These are phyloP conservation scores for Pseudopleuronectes americanus DNA, from an alignment of 2,797 vertebrate species.

Conservation along the genomic window DNA sequence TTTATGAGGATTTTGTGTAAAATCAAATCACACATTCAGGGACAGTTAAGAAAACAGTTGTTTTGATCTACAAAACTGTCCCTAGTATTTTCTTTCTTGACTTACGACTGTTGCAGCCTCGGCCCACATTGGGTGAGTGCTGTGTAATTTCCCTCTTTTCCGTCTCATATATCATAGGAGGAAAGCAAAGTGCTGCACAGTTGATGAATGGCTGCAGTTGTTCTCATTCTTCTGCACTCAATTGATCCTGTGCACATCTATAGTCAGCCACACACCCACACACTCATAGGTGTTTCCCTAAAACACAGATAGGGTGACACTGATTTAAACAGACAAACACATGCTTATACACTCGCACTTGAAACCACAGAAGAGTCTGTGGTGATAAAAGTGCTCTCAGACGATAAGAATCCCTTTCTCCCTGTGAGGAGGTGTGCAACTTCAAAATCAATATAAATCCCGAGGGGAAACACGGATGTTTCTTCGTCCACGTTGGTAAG, in stretches of 20 bases:
- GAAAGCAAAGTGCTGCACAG: slow-evolving; percentile 4
- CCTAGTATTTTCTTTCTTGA: neutral
- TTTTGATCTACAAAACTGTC: neutral
- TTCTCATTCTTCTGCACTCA: slow-evolving; percentile 28
- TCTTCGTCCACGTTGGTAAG: slow-evolving; percentile 20
- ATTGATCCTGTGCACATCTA: slow-evolving; percentile 7
- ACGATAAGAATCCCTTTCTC: slow-evolving; percentile 12
- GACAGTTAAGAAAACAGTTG: neutral
- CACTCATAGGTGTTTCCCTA: neutral
- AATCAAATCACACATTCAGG: no score
- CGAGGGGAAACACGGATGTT: slow-evolving; percentile 23
- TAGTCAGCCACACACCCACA: neutral
- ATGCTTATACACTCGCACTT: neutral
- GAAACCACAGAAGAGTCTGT: neutral
- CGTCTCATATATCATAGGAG: slow-evolving; percentile 44
- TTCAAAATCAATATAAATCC: slow-evolving; percentile 37
- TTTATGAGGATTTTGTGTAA: no score
- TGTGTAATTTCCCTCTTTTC: slow-evolving; percentile 38
- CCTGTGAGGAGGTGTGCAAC: neutral
- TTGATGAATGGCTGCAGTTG: slow-evolving; percentile 52
- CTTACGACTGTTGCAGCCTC: slow-evolving; percentile 8
- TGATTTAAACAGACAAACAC: slow-evolving; percentile 8
- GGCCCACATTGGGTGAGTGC: slow-evolving; percentile 24
- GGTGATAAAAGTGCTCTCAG: neutral
- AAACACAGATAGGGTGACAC: neutral